Conservation (phyloP, 2,113 vertebrate species). For the Mionectes macconnelli region DNA sequence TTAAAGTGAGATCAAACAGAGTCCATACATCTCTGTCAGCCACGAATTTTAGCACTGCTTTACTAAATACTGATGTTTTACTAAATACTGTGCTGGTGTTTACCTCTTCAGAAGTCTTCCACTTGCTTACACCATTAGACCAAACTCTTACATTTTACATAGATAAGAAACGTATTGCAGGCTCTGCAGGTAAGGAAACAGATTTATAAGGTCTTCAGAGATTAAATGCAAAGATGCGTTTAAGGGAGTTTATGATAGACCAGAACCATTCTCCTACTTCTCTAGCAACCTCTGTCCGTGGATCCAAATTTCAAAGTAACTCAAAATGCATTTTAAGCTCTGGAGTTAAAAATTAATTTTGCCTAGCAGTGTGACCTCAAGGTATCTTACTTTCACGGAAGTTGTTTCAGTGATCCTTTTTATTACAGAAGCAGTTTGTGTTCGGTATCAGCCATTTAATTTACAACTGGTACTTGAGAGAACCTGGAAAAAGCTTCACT, state of each 20-base stretch:
- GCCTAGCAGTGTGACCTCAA: not conserved
- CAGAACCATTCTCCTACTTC: not conserved
- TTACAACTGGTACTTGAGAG: not conserved
- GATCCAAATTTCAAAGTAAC: not conserved
- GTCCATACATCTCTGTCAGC: not conserved
- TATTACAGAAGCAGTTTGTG: not conserved
- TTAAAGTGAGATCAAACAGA: not conserved
- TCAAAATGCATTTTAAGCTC: not conserved
- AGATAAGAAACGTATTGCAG: not conserved
- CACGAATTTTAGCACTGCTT: not conserved
- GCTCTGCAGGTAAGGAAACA: not conserved
- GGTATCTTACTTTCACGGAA: not conserved
- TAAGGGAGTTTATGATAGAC: not conserved
- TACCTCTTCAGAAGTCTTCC: not conserved
- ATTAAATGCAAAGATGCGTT: not conserved
- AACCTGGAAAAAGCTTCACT: not conserved
- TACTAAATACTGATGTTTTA: not conserved
- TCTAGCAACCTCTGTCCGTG: not conserved
- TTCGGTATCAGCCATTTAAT: not conserved
- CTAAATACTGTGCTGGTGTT: not conserved
- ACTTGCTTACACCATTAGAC: not conserved
- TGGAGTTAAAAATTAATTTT: not conserved
- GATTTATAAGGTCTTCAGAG: not conserved
- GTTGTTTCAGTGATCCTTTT: not conserved
- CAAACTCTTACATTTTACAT: not conserved